Evolutionary conservation across 2,113 vertebrate genomes (phyloP), one percentile per base, ranked within the genome.

Genomic region (Periophthalmus modestus): DNA sequence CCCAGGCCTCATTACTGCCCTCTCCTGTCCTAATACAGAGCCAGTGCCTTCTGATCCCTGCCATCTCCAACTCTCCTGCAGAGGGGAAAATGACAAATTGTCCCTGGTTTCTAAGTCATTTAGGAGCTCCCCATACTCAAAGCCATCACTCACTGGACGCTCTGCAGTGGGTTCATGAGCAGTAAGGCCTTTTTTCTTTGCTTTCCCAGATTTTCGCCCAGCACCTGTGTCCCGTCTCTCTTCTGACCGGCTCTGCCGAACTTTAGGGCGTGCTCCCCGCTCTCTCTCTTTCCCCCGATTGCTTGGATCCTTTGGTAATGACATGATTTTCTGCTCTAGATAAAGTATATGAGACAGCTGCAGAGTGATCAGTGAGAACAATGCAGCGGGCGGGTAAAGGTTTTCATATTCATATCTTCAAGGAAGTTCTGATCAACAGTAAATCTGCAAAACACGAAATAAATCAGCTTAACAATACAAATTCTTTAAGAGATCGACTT

Each of bases 241-340:
- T 72, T 93, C 91, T 0, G 93, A 94, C 0, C 91, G 91, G 66
- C 93, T 94, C 72, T 92, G 91, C 19, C 94, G 92, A 24, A 94
- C 93, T 80, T 95, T 95, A 5, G 94, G 94, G 15, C 94, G 91
- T 4, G 94, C 94, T 0, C 93, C 94, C 6, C 91, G 80, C 69
- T 93, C 93, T 69, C 90, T 72, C 54, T 92, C 90, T 65, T 92
- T 92, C 18, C 89, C 90, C 68, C 85, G 75, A 65, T 91, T 89
- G 63, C 89, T 91, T 1, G 85, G 72, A 57, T 93, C 92, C 24
- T 90, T 89, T 16, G 88, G 85, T 71, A 91, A 82, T 21, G 93
- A 94, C 94, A 95, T 94, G 57, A 46, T 74, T 69, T 43, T 6
- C 39, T n/a, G 52, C 34, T 39, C 18, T 61, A 5, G 34, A 61